Base-by-base conservation (phyloP, 2,113 vertebrate genomes). In the Cygnus atratus region DNA sequence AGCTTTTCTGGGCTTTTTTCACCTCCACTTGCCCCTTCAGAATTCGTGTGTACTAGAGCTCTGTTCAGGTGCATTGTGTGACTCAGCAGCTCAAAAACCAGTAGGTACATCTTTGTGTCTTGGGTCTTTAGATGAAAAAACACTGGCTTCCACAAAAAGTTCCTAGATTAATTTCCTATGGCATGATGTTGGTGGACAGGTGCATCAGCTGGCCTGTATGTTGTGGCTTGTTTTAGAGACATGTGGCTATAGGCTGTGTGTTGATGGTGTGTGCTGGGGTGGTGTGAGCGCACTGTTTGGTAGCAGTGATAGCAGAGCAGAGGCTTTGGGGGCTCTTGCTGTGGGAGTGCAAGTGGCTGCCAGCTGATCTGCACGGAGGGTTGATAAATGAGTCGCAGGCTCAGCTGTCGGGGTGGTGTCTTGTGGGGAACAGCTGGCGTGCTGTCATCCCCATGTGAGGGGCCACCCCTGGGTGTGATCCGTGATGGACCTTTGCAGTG, bases 61-160 rank as follows among this genome's bases (percentile, higher is more conserved):
- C 62, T 87, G 11, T 3, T 3, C 16, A 4, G 3, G 0, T 31
- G 17, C 15, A 11, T 35, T 4, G 1, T 14, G 48, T 52, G 62
- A 35, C 54, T 65, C 7, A 0, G 15, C 31, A 19, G 31, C 13
- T 85, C 5, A 21, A n/a, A 61, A 19, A 21, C 2, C 5, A n/a
- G 6, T 9, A 8, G 29, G 11, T 13, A 10, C 0, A 0, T 3
- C 0, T 22, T 43, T 17, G 8, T 1, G 1, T n/a, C 37, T 10
- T 1, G 21, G 18, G 3, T 18, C 84, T 93, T 48, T 9, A 67
- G 52, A 31, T 89, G 26, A 26, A 31, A 17, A 44, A 63, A 28
- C 3, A n/a, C 3, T 12, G n/a, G 7, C 18, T 92, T 39, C 2
- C 10, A 4, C 1, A 5, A 37, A 22, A 3, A 2, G 6, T 4